These are phyloP conservation scores for Regulus satrapa DNA, from an alignment of 2,113 vertebrate genomes.

Conservation along the genomic window DNA sequence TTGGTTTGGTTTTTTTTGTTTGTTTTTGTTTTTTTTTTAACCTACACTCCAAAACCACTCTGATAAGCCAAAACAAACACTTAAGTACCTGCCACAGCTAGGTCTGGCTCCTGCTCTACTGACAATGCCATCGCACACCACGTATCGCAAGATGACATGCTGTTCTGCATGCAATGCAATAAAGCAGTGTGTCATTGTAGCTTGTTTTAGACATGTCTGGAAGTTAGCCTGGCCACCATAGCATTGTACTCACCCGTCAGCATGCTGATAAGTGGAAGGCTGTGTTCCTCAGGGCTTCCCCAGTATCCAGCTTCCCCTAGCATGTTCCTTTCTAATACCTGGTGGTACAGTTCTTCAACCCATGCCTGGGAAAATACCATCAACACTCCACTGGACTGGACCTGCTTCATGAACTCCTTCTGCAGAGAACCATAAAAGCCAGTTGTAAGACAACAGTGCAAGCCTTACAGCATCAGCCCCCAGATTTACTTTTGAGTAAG, in stretches of 20 bases:
- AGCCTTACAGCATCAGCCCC: neutral
- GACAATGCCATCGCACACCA: neutral
- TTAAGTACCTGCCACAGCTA: neutral
- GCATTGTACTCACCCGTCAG: slow-evolving; percentile 80
- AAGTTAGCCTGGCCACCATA: neutral
- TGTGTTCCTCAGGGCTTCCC: slow-evolving; percentile 82
- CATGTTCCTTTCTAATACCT: slow-evolving; percentile 90
- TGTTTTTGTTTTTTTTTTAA: neutral
- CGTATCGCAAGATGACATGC: neutral
- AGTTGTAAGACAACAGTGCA: neutral
- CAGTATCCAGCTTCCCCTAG: slow-evolving; percentile 92
- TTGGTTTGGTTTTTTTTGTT: too few relatives aligned
- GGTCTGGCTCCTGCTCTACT: neutral
- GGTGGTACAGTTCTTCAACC: slow-evolving; percentile 93
- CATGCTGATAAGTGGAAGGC: slow-evolving; percentile 88
- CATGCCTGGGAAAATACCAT: slow-evolving; percentile 93
- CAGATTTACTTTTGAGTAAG: neutral
- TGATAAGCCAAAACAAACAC: neutral
- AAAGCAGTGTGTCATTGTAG: neutral
- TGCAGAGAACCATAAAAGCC: slow-evolving; percentile 48
- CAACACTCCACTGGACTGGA: slow-evolving; percentile 89
- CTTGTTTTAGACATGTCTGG: neutral
- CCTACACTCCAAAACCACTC: neutral
- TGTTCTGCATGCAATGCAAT: neutral
- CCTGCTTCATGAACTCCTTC: slow-evolving; percentile 93